Evolutionary conservation across 2,888 invertebrate genomes (phyloP), one percentile per base, ranked within the genome.

Genomic region (Chrysomela aeneicollis): DNA sequence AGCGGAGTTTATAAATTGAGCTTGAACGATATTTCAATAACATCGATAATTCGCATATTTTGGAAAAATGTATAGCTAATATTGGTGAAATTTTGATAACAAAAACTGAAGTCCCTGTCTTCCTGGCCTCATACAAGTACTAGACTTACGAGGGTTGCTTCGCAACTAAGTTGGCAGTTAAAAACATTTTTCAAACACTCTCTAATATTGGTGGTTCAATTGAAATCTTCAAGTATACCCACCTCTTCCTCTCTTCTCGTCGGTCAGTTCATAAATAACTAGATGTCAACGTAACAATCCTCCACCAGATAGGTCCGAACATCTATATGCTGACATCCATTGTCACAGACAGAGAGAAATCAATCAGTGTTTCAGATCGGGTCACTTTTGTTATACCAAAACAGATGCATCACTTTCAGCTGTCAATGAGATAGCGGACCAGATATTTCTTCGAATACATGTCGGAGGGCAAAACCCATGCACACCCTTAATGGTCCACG

Each of bases 401-500:
- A 78, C 79, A 79, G 78, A 80, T 79, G 79, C 77, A 77, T 79
- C 79, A 79, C 77, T 77, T 62, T 77, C 80, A 80, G 78, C 79
- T 81, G 80, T 81, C 80, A 79, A 80, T 79, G 77, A 71, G 68
- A 64, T 61, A 74, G 75, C 70, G 55, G 68, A 57, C 65, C 77
- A 74, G 63, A 64, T 67, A 57, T 59, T 55, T 66, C 18, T 32
- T 42, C 18, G 50, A 15, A 42, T 26, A 60, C 50, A 26, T 47
- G 26, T 58, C 30, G 42, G 12, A 18, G 10, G 19, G 19, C 30
- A 21, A 49, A 54, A 47, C 37, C 55, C 42, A 35, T 59, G 35
- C 47, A 22, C 32, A 15, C 37, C 57, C 61, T 15, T 19, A 61
- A 52, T 66, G 68, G 66, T 60, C 69, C 54, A 60, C 64, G 64